Evolutionary conservation across 2,888 invertebrate genomes (phyloP), one percentile per base, ranked within the genome.

Genomic region (Campoplex nolae): DNA sequence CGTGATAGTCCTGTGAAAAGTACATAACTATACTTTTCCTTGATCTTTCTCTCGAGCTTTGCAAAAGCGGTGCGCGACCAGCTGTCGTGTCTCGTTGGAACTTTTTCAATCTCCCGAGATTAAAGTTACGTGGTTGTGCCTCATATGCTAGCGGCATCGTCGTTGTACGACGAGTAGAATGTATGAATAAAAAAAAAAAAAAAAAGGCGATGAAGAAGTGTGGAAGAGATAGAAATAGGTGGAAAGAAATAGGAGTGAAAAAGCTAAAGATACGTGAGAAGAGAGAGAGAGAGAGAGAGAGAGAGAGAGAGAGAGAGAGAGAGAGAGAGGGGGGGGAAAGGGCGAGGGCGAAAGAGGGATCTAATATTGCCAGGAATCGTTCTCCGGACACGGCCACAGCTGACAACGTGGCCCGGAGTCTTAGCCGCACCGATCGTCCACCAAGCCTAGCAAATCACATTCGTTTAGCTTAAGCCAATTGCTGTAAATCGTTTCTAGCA

Each of bases 101-200:
- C 86, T 86, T 84, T 84, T 86, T 86, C 86, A 86, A 86, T 86
- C 86, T 86, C 80, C 84, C 67, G 84, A 84, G 84, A 86, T 86
- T 86, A 86, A 86, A 86, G 86, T 86, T 86, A 81, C 86, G 77
- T 58, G 75, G 83, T 70, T 54, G 86, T 79, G 86, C 54, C 81
- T 81, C 77, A 58, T 67, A 58, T 71, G 83, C 83, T 65, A 48
- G 51, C 77, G 77, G 35, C 58, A 58, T 51, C 48, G 71, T 78
- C 73, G 82, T n/a, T 45, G 70, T 62, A 23, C 67, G 58, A 58
- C 68, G 42, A 23, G 45, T 42, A 70, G 65, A 84, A 62, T 6
- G 56, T 42, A 70, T 62, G 62, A 35, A 58, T 71, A 28, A 67
- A 48, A 51, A 62, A 67, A 67, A 48, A 51, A 62, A 67, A 45